Conservation (phyloP, 2,888 invertebrate genomes). For the Leuctra nigra region DNA sequence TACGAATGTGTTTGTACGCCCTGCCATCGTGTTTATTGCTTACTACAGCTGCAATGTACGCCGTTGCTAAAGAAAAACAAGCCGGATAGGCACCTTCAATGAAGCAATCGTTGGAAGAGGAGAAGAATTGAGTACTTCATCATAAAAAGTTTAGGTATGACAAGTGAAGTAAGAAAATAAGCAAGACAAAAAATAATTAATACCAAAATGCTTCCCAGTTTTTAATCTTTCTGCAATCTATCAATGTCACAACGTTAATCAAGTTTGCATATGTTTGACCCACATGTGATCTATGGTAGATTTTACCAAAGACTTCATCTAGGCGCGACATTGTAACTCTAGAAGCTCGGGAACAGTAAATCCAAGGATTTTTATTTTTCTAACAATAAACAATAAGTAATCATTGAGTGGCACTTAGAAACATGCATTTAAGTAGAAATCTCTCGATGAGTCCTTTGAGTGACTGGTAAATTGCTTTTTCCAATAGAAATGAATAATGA, state of each 20-base stretch:
- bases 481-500: too few relatives aligned
- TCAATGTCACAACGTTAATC: constrained; percentile 22
- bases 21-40: neutral
- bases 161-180: constrained; percentile 19
- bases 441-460: too few relatives aligned
- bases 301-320: too few relatives aligned
- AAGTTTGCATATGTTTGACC: constrained; percentile 22
- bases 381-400: neutral
- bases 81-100: constrained; percentile 7
- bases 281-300: constrained; percentile 22
- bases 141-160: constrained; percentile 22
- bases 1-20: neutral
- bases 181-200: constrained; percentile 13
- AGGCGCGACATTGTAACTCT: neutral
- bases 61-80: neutral
- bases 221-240: constrained; percentile 23
- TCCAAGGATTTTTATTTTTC: neutral
- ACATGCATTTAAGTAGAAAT: too few relatives aligned
- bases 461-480: too few relatives aligned
- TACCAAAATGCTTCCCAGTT: constrained; percentile 20
- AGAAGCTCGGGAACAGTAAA: neutral
- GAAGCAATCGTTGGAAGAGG: constrained; percentile 14
- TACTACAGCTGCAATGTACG: neutral
- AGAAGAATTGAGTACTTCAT: constrained; percentile 24
- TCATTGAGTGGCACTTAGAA: too few relatives aligned